These are phyloP conservation scores for Butorides virescens DNA, from an alignment of 2,113 vertebrate genomes.

Conservation along the genomic window DNA sequence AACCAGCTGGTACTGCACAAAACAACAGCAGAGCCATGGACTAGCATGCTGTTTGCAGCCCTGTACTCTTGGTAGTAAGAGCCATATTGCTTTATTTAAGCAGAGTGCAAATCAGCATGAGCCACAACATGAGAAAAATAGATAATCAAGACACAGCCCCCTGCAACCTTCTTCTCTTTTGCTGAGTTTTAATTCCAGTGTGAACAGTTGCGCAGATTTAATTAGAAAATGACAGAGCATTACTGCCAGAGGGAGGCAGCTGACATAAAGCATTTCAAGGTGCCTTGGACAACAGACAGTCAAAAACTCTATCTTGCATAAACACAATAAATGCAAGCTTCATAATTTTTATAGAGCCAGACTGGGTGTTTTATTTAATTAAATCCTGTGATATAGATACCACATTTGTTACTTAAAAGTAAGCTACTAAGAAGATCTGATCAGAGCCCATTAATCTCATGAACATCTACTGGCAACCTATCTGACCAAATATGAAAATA, in stretches of 20 bases:
- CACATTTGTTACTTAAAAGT: neutral
- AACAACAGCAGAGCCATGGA: neutral
- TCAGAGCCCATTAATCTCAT: neutral
- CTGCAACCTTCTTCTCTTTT: neutral
- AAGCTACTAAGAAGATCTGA: neutral
- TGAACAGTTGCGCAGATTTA: neutral
- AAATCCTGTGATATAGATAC: neutral
- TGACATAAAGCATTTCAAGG: neutral
- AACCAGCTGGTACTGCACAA: conserved; percentile 19
- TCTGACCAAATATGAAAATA: neutral
- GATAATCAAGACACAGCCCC: neutral
- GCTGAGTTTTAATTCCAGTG: neutral
- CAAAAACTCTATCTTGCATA: neutral
- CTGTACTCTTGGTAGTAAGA: neutral
- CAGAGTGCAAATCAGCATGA: neutral
- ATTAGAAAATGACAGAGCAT: neutral
- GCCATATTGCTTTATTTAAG: neutral
- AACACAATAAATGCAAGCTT: neutral
- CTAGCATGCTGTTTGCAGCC: neutral
- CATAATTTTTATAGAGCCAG: neutral
- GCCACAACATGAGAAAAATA: neutral
- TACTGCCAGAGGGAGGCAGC: neutral
- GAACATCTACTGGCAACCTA: neutral
- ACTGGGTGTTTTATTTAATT: neutral
- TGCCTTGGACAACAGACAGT: neutral